phyloP scores from a whole-genome alignment of 2,797 vertebrate species.

The Varecia variegata region DNA sequence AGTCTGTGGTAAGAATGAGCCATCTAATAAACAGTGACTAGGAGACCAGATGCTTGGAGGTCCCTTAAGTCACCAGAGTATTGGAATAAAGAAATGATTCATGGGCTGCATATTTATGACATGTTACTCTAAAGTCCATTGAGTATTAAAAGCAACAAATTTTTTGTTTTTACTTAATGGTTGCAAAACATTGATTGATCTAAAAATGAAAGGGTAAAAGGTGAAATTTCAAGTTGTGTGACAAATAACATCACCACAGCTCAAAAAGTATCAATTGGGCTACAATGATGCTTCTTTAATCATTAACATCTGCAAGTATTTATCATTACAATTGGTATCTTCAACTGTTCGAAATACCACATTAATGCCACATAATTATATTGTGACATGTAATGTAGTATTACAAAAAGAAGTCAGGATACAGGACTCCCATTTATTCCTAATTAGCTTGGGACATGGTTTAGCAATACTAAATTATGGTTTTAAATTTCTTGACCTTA shows the following conservation, averaged over 20 bases:
- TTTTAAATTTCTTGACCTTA: slow-evolving; percentile 1
- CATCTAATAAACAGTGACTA: neutral
- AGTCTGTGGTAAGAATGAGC: neutral
- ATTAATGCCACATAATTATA: neutral
- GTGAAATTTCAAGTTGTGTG: neutral
- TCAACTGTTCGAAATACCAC: neutral
- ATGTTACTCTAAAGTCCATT: neutral
- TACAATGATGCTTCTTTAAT: neutral
- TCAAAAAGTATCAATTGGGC: neutral
- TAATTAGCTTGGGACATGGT: neutral
- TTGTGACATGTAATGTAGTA: neutral
- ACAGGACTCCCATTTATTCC: neutral
- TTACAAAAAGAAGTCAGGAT: neutral
- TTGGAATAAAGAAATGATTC: neutral
- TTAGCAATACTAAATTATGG: neutral
- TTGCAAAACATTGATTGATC: neutral
- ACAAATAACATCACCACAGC: neutral
- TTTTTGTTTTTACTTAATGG: neutral
- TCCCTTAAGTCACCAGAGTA: neutral
- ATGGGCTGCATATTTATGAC: neutral
- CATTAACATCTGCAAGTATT: neutral
- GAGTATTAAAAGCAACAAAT: neutral
- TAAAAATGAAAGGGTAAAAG: neutral
- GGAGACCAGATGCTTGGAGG: neutral
- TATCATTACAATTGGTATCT: neutral